Conservation (phyloP, 2,113 vertebrate genomes). For the Xiphophorus maculatus region DNA sequence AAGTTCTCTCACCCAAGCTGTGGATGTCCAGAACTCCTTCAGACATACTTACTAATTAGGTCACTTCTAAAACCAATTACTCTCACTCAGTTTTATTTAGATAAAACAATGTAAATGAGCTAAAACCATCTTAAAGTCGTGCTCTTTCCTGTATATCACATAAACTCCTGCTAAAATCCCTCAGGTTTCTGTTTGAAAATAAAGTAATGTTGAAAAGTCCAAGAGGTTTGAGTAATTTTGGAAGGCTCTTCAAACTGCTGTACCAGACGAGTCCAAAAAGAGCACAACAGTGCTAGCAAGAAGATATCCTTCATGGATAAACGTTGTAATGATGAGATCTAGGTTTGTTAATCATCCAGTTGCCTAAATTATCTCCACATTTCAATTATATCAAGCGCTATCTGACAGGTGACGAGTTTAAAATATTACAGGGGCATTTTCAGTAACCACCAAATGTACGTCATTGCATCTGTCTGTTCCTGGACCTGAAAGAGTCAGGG, state of each 20-base stretch:
- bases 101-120: too few species aligned
- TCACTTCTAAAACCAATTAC: too few species aligned
- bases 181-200: too few species aligned
- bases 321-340: conserved; percentile 40
- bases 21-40: too few species aligned
- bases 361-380: conserved; percentile 32
- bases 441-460: conserved; percentile 41
- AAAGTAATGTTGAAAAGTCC: too few species aligned
- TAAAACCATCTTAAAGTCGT: too few species aligned
- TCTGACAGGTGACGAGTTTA: not conserved
- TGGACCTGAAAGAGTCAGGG: conserved; percentile 52
- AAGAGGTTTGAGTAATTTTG: too few species aligned
- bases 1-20: too few species aligned
- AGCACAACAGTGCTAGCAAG: conserved; percentile 57
- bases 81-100: too few species aligned
- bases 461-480: conserved; percentile 35
- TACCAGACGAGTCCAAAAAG: conserved; percentile 74
- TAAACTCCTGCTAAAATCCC: too few species aligned
- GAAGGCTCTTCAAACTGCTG: conserved; percentile 37
- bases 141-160: too few species aligned
- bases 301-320: conserved; percentile 58
- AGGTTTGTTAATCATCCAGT: conserved; percentile 10
- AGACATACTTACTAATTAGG: too few species aligned
- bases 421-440: not conserved
- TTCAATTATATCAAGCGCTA: not conserved